Base-by-base conservation (phyloP, 2,888 invertebrate genomes). In the Chesias legatella region DNA sequence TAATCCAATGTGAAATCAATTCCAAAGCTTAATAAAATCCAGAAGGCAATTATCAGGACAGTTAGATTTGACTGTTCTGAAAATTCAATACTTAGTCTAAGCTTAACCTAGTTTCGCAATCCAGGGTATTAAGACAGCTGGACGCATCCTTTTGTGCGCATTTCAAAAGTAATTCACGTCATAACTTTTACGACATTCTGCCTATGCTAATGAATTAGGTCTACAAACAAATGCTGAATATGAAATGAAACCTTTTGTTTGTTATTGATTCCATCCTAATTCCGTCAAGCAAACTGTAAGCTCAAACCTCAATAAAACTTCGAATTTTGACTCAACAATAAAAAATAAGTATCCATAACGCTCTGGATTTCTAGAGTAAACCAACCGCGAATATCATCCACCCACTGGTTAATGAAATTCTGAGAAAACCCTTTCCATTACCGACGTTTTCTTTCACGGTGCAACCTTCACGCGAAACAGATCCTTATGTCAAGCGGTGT, bases 381-480 rank as follows among this genome's bases (percentile, higher is more conserved):
- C 36, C 35, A 40, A 48, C 37, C 40, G 33, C 13, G 26, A 35
- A 46, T 26, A 27, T 30, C 8, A 51, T 27, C 39, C 24, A 17
- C 41, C 46, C 33, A 46, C 40, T 43, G 6, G 7, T 31, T 42
- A 45, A 48, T 51, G 42, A 49, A 50, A 53, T 48, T 43, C 44
- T 45, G 44, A 47, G 53, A 47, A 55, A 53, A 33, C 48, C 44
- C 46, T 51, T 47, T 53, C 41, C 39, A 41, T 49, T 43, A 47
- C 32, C 37, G 45, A 37, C 41, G 42, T 43, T 39, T 48, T 46
- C 43, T 36, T 41, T 34, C 22, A 42, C 35, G 22, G 22, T 3
- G 23, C 17, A 22, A 30, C 9, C 40, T 26, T 17, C 49, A 51
- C 10, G 29, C 46, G 34, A 57, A 51, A 47, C 29, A 43, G 33